Conservation (phyloP, 2,888 invertebrate species). For the Dynastes maya region DNA sequence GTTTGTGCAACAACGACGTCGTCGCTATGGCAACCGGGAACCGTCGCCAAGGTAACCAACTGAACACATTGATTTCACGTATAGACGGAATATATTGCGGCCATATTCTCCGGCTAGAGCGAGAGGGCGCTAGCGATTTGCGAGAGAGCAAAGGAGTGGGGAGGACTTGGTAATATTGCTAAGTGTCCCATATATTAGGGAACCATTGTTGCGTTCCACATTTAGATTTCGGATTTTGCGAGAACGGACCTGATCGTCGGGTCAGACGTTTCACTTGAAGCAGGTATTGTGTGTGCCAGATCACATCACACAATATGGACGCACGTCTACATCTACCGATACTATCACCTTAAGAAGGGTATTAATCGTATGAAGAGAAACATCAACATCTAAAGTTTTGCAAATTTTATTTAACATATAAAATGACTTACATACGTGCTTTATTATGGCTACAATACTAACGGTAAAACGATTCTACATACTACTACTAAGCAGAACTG, state of each 20-base stretch:
- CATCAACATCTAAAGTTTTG: not conserved
- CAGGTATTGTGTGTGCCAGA: not conserved
- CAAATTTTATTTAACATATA: not conserved
- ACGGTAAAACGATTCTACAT: too few species aligned
- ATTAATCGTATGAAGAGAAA: not conserved
- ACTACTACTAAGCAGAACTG: not conserved
- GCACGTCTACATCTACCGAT: not conserved
- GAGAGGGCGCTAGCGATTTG: slow-evolving; percentile 49
- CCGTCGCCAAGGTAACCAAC: slow-evolving; percentile 58
- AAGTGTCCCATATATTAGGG: slow-evolving; percentile 67
- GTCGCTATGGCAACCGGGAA: slow-evolving; percentile 65
- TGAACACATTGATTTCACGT: slow-evolving; percentile 71
- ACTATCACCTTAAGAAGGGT: not conserved
- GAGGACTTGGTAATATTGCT: slow-evolving; percentile 65
- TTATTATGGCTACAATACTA: not conserved
- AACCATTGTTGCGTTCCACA: slow-evolving; percentile 64
- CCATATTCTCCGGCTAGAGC: slow-evolving; percentile 61
- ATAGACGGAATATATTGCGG: slow-evolving; percentile 71
- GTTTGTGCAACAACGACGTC: slow-evolving; percentile 60
- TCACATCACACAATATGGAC: not conserved
- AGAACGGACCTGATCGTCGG: slow-evolving; percentile 54
- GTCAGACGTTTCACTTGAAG: slow-evolving; percentile 10
- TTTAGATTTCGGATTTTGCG: slow-evolving; percentile 61
- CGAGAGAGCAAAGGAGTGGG: slow-evolving; percentile 48
- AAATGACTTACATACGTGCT: not conserved